These are phyloP conservation scores for Troides aeacus DNA, from an alignment of 2,888 invertebrate genomes.

Conservation along the genomic window DNA sequence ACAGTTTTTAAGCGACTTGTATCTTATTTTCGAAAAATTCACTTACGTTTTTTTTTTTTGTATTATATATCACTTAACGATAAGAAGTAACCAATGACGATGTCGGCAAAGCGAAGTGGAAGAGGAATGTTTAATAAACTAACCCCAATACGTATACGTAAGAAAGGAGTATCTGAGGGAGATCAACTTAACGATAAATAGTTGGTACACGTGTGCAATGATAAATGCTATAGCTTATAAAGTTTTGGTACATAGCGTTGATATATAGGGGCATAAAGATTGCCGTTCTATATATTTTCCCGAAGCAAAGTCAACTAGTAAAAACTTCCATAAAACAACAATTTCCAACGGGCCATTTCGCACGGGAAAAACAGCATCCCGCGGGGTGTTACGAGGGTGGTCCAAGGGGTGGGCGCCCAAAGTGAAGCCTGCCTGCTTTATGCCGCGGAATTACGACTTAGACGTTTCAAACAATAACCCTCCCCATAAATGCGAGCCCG, in stretches of 20 bases:
- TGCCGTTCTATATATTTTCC: slow-evolving; percentile 71
- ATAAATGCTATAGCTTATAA: slow-evolving; percentile 30
- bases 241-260: slow-evolving; percentile 30
- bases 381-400: slow-evolving; percentile 46
- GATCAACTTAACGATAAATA: slow-evolving; percentile 14
- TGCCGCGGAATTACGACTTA: slow-evolving; percentile 79
- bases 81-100: not conserved
- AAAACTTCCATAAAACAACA: slow-evolving; percentile 80
- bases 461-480: slow-evolving; percentile 81
- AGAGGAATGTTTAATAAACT: too few species aligned
- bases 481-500: slow-evolving; percentile 74
- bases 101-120: too few species aligned
- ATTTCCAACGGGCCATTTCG: slow-evolving; percentile 79
- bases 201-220: slow-evolving; percentile 13
- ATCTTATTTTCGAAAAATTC: slow-evolving; percentile 25
- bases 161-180: too few species aligned
- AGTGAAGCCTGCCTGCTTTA: slow-evolving; percentile 74
- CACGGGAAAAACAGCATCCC: slow-evolving; percentile 77
- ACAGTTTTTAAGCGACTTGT: slow-evolving; percentile 21
- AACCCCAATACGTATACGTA: too few species aligned
- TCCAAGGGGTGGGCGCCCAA: slow-evolving; percentile 52
- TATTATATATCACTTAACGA: not conserved
- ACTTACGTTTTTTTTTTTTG: slow-evolving; percentile 5
- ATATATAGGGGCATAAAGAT: slow-evolving; percentile 57
- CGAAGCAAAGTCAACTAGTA: slow-evolving; percentile 77